Percentiles rank a stretch among this genome's conserved stretches.
Evolutionary conservation across 2,113 vertebrate genomes (phyloP).

Genomic region (Mesocricetus auratus): DNA sequence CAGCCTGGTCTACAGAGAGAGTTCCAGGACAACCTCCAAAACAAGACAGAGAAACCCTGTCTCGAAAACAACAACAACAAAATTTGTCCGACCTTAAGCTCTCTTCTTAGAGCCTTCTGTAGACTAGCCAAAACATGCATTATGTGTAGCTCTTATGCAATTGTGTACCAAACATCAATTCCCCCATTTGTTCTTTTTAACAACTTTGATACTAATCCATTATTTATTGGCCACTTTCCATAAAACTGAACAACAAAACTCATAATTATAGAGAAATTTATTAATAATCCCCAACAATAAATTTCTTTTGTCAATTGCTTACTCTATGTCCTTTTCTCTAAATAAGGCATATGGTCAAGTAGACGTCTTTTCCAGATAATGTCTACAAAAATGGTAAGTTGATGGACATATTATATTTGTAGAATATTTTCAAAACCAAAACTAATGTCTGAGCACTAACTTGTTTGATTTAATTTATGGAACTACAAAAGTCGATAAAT

Average conservation of each 20-base stretch:
- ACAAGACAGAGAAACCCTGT: too few relatives aligned
- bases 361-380: not conserved
- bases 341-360: not conserved
- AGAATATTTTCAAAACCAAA: slow-evolving; percentile 44
- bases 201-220: not conserved
- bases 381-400: slow-evolving; percentile 17
- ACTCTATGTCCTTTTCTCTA: slow-evolving; percentile 24
- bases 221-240: not conserved
- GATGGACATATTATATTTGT: not conserved
- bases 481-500: not conserved
- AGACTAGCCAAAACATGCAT: not conserved
- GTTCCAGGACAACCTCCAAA: too few relatives aligned
- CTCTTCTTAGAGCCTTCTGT: not conserved
- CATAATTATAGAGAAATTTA: not conserved
- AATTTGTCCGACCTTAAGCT: not conserved
- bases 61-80: too few relatives aligned
- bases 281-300: not conserved
- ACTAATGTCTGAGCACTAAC: not conserved
- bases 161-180: not conserved
- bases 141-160: not conserved
- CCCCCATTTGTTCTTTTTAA: not conserved
- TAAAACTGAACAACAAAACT: slow-evolving; percentile 18
- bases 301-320: slow-evolving; percentile 24
- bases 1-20: too few relatives aligned
- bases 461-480: slow-evolving; percentile 31